phyloP scores from a whole-genome alignment of 1,140 invertebrate species.

The Acyrthosiphon pisum region DNA sequence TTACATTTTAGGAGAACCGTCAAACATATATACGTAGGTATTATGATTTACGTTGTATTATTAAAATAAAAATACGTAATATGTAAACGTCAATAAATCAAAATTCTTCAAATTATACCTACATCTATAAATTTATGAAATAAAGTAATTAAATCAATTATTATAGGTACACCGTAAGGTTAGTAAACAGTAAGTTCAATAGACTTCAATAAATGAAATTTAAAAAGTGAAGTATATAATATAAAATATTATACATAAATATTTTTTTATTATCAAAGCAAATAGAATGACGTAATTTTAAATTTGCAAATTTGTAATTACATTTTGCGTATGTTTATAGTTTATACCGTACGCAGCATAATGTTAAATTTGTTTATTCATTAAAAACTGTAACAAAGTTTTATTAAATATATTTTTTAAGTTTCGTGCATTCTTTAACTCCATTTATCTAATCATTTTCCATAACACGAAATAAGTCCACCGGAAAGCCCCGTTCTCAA shows the following conservation, averaged over 20 bases:
- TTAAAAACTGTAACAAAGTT: not conserved
- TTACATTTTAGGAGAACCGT: too few relatives aligned
- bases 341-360: not conserved
- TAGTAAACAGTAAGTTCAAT: not conserved
- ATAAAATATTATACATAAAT: not conserved
- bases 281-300: not conserved
- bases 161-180: not conserved
- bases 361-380: not conserved
- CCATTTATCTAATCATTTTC: not conserved
- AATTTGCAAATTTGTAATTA: not conserved
- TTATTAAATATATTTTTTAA: not conserved
- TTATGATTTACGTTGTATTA: too few relatives aligned
- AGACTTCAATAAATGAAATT: not conserved
- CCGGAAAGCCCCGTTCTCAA: not conserved
- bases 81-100: not conserved
- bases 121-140: not conserved
- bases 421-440: not conserved
- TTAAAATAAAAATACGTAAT: too few relatives aligned
- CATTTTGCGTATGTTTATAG: not conserved
- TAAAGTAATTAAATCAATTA: not conserved
- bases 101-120: too few relatives aligned
- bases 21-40: too few relatives aligned
- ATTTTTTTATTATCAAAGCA: not conserved
- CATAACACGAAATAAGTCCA: not conserved
- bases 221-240: not conserved